Base-by-base conservation (phyloP, 2,888 invertebrate genomes). In the Lycophotia porphyrea region DNA sequence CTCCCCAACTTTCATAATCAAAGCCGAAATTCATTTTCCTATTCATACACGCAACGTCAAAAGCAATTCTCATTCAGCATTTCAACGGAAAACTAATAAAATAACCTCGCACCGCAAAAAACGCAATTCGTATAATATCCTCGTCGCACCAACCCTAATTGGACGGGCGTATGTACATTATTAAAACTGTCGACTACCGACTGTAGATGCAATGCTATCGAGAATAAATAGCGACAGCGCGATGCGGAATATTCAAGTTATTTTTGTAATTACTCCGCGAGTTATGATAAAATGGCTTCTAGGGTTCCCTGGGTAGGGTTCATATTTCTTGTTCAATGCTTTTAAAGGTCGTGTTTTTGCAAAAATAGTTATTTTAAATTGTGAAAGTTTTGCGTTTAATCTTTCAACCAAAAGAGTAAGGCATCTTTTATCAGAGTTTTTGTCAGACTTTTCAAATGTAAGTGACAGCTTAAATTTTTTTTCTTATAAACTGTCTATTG, bases 141-240 rank as follows among this genome's bases (percentile, higher is more conserved):
- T 49, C 71, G 69, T 63, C 71, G 79, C 66, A 71, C 75, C 80
- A 89, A 69, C 88, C 89, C 88, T 88, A 81, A 88, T 87, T 84
- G 85, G 82, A 81, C 76, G 81, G 83, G 84, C 77, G 84, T 89
- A 84, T 82, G 85, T 81, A 85, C 70, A 86, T 81, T 87, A 91
- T 90, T 87, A 88, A 90, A 91, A 90, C 88, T 88, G 89, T 88
- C 90, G 86, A 88, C 89, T 87, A 86, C 78, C 82, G 63, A 81
- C 84, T 80, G 79, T 86, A 77, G 81, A 80, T 81, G 86, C 77
- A 79, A 82, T 78, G 80, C 73, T 82, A 86, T 88, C 74, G 80
- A 88, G 84, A 84, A 88, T 81, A 81, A 81, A 78, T 71, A 68
- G 73, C 66, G 71, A 84, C 76, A 76, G 39, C 55, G 63, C 71